phyloP scores from a whole-genome alignment of 2,113 vertebrate genomes.

The Scomber scombrus region DNA sequence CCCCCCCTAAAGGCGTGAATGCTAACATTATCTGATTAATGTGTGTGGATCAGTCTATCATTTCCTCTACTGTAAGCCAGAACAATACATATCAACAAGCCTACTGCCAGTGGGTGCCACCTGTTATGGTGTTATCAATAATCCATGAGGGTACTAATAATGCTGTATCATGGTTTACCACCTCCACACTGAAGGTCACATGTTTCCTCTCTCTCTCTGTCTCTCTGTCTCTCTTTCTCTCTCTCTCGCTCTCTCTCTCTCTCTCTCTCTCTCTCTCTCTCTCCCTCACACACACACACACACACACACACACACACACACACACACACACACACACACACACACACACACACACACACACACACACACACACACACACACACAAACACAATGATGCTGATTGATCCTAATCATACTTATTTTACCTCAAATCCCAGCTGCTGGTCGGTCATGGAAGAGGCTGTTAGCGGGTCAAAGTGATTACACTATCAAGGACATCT shows the following conservation, averaged over 20 bases:
- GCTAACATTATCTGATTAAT: neutral
- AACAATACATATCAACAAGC: conserved; percentile 45
- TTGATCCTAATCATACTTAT: conserved; percentile 68
- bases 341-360: neutral
- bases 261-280: no score
- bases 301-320: conserved; percentile 10
- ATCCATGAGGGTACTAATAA: conserved; percentile 65
- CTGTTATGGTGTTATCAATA: conserved; percentile 70
- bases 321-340: no score
- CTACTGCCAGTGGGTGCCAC: conserved; percentile 54
- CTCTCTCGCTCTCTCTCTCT: no score
- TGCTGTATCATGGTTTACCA: conserved; percentile 62
- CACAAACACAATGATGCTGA: conserved; percentile 43
- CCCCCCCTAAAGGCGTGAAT: neutral
- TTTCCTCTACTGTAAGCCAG: conserved; percentile 14
- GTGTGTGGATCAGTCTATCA: conserved; percentile 11
- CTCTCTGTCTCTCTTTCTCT: no score
- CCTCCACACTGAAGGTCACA: conserved; percentile 56
- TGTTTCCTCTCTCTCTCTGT: no score
- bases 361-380: conserved; percentile 17
- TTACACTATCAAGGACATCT: conserved; percentile 82
- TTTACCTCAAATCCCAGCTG: conserved; percentile 62
- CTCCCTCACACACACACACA: no score
- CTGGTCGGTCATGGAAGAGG: conserved; percentile 42
- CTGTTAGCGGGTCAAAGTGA: conserved; percentile 75